Conservation (phyloP, 2,888 invertebrate genomes). For the Drosophila suboccidentalis region DNA sequence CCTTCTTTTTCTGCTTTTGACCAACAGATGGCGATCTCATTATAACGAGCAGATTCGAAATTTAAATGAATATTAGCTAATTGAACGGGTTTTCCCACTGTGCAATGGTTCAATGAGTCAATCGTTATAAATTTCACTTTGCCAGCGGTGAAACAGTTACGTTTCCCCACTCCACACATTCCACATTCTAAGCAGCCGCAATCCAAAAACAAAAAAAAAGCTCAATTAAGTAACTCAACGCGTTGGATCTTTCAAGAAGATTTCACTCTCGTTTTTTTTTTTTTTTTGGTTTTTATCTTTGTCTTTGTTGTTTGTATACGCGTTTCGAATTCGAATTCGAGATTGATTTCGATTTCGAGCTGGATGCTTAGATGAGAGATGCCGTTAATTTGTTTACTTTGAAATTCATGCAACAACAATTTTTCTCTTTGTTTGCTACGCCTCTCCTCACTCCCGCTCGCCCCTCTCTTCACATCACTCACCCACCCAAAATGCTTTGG, state of each 20-base stretch:
- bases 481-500: too few species aligned
- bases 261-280: constrained; percentile 77
- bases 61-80: too few species aligned
- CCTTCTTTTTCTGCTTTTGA: background rate
- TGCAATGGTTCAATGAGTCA: constrained; percentile 60
- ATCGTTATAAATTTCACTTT: constrained; percentile 72
- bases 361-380: constrained; percentile 25
- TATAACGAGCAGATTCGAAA: too few species aligned
- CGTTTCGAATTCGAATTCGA: constrained; percentile 35
- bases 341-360: constrained; percentile 18
- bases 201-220: constrained; percentile 16
- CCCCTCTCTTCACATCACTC: background rate
- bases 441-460: background rate
- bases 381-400: constrained; percentile 68
- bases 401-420: constrained; percentile 36
- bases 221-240: constrained; percentile 71
- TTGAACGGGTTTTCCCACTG: too few species aligned
- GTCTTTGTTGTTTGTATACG: constrained; percentile 52
- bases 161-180: constrained; percentile 5
- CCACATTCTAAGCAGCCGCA: constrained; percentile 56
- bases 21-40: background rate
- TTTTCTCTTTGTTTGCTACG: constrained; percentile 2
- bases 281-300: constrained; percentile 56
- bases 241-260: constrained; percentile 35
- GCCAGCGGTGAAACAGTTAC: constrained; percentile 35